Percentiles rank a stretch among this genome's conserved stretches.
Evolutionary conservation across 2,888 invertebrate species (phyloP).

Genomic region (Sinohyriopsis cumingii): DNA sequence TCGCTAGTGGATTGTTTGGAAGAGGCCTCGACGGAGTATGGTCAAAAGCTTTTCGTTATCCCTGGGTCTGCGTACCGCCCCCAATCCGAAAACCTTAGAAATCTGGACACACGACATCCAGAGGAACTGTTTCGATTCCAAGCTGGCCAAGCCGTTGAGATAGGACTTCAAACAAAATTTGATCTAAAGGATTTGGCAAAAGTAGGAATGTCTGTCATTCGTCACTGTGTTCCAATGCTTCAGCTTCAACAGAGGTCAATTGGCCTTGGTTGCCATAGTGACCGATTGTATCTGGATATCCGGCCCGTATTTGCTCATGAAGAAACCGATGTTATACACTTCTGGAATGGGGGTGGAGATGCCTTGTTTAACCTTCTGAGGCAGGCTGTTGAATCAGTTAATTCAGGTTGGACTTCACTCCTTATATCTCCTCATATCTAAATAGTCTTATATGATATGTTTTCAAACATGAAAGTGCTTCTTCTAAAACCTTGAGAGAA

Average conservation of each 20-base stretch:
- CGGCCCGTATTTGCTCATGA: conserved; percentile 15
- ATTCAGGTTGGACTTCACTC: neutral
- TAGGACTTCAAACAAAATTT: neutral
- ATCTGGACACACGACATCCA: conserved; percentile 11
- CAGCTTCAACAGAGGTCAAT: conserved; percentile 16
- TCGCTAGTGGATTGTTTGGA: conserved; percentile 13
- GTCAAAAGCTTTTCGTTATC: conserved; percentile 5
- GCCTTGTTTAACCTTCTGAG: conserved; percentile 5
- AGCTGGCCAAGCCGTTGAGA: conserved; percentile 12
- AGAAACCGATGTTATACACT: conserved; percentile 12
- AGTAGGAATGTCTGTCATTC: conserved; percentile 8
- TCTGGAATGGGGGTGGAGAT: conserved; percentile 16
- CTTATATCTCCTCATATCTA: neutral
- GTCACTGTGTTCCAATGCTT: conserved; percentile 15
- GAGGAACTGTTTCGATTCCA: conserved; percentile 10
- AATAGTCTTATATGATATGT: neutral
- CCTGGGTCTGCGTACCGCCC: conserved; percentile 7
- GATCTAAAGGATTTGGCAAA: conserved; percentile 1
- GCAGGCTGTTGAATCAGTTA: conserved; percentile 9
- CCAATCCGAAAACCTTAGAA: conserved; percentile 9
- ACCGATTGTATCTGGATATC: conserved; percentile 23
- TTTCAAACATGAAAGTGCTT: too few relatives aligned
- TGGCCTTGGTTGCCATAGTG: conserved; percentile 21
- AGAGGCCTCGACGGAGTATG: conserved; percentile 10
- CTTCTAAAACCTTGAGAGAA: too few relatives aligned